Evolutionary conservation across 2,797 vertebrate genomes (phyloP).

Genomic region (Microctenopoma steveboyesi): DNA sequence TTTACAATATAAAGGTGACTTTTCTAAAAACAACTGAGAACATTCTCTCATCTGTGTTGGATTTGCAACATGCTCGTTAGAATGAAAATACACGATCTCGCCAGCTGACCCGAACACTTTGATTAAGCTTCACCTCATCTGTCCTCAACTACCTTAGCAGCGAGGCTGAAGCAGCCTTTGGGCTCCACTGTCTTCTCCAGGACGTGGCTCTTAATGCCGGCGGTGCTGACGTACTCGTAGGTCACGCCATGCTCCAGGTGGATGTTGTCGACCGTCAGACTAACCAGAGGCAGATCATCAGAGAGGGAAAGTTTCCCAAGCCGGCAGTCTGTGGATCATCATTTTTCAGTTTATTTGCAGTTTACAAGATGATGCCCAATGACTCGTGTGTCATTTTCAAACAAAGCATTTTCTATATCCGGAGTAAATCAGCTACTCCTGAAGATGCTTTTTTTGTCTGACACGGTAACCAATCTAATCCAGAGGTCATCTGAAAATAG

Average conservation of each 20-base stretch:
- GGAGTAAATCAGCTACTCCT: slow-evolving; percentile 1
- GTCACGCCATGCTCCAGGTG: slow-evolving; percentile 94
- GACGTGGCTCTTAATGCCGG: slow-evolving; percentile 92
- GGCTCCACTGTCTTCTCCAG: slow-evolving; percentile 96
- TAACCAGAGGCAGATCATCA: slow-evolving; percentile 86
- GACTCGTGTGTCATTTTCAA: slow-evolving; percentile 20
- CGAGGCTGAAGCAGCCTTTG: slow-evolving; percentile 91
- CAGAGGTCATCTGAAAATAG: slow-evolving; percentile 38
- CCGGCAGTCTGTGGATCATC: slow-evolving; percentile 60
- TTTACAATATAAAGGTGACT: background rate
- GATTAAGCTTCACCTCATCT: background rate
- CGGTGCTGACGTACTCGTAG: slow-evolving; percentile 93
- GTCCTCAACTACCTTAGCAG: slow-evolving; percentile 89
- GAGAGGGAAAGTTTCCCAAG: slow-evolving; percentile 77
- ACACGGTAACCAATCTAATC: slow-evolving; percentile 11
- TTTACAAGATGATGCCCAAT: background rate
- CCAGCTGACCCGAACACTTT: background rate
- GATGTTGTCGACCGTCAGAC: slow-evolving; percentile 92
- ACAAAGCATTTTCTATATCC: slow-evolving; percentile 17
- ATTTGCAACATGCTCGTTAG: background rate
- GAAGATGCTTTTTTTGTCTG: slow-evolving; percentile 9
- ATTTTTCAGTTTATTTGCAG: background rate
- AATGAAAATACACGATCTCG: background rate
- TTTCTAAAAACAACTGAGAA: background rate
- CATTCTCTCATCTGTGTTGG: background rate